phyloP scores from a whole-genome alignment of 2,797 vertebrate species.

The Sebastes cheni region DNA sequence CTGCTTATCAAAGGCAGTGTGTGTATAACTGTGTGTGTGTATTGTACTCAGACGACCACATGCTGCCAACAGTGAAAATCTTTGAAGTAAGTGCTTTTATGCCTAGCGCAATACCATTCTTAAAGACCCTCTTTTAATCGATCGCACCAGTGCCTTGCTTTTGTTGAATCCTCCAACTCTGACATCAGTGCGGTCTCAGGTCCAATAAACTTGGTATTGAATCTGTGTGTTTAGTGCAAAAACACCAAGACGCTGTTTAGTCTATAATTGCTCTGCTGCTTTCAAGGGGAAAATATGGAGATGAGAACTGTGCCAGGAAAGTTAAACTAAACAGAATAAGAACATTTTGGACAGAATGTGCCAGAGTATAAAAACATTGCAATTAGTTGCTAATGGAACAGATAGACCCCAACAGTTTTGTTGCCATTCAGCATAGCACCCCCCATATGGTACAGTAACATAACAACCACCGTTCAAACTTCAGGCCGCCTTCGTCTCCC shows the following conservation, averaged over 20 bases:
- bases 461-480: slow-evolving; percentile 60
- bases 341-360: slow-evolving; percentile 31
- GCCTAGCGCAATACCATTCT: neutral
- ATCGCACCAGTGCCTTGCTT: neutral
- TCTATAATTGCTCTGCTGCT: neutral
- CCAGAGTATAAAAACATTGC: slow-evolving; percentile 37
- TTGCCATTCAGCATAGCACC: slow-evolving; percentile 55
- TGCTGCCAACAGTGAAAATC: neutral
- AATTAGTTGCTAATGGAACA: slow-evolving; percentile 69
- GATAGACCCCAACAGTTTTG: slow-evolving; percentile 59
- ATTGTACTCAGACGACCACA: neutral
- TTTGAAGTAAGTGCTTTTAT: neutral
- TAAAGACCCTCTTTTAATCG: neutral
- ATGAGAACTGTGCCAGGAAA: slow-evolving; percentile 8
- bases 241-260: slow-evolving; percentile 1
- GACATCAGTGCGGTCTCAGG: neutral
- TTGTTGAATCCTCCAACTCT: slow-evolving; percentile 1
- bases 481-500: slow-evolving; percentile 66
- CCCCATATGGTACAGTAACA: slow-evolving; percentile 75
- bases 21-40: neutral
- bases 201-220: neutral
- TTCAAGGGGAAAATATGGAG: neutral
- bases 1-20: neutral
- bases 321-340: slow-evolving; percentile 3
- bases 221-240: neutral